Evolutionary conservation across 2,113 vertebrate species (phyloP).

Genomic region (rabbit (Oryctolagus cuniculus)): DNA sequence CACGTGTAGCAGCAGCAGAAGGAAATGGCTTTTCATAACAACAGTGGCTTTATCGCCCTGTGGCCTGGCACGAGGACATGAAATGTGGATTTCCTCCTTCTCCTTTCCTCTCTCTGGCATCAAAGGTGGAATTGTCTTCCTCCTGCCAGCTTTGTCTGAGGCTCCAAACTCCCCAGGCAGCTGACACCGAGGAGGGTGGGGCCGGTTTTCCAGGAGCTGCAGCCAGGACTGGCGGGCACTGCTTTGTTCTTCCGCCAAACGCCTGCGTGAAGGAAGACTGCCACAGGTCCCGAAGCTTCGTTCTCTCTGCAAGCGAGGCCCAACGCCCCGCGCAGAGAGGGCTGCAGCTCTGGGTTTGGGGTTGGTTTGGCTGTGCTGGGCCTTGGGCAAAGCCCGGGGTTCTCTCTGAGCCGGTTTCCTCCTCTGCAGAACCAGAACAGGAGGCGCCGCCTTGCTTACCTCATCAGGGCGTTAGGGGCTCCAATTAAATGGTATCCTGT

Average conservation of each 20-base stretch:
- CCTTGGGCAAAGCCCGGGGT: neutral
- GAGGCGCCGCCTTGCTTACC: slow-evolving; percentile 57
- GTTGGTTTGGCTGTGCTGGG: neutral
- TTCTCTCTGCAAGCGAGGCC: neutral
- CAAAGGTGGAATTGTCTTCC: slow-evolving; percentile 38
- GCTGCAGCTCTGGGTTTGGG: neutral
- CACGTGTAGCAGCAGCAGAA: slow-evolving; percentile 45
- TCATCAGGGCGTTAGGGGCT: slow-evolving; percentile 62
- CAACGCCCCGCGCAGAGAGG: neutral
- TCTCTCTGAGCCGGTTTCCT: neutral
- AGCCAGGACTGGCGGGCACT: slow-evolving; percentile 41
- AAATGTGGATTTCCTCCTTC: neutral
- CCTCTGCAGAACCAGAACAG: slow-evolving; percentile 30
- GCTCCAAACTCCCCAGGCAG: slow-evolving; percentile 20
- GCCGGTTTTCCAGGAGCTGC: slow-evolving; percentile 20
- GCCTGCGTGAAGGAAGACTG: slow-evolving; percentile 26
- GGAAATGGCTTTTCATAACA: neutral
- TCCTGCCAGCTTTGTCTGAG: slow-evolving; percentile 23
- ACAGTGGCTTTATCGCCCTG: slow-evolving; percentile 53
- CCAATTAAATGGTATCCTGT: slow-evolving; percentile 68
- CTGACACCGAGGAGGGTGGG: neutral
- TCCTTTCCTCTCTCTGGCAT: neutral
- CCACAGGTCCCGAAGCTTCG: neutral
- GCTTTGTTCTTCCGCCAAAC: slow-evolving; percentile 47
- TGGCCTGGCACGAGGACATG: neutral